Percentiles rank a stretch among this genome's conserved stretches.
Evolutionary conservation across 1,140 invertebrate species (phyloP).

Genomic region (Drosophila arawakana): DNA sequence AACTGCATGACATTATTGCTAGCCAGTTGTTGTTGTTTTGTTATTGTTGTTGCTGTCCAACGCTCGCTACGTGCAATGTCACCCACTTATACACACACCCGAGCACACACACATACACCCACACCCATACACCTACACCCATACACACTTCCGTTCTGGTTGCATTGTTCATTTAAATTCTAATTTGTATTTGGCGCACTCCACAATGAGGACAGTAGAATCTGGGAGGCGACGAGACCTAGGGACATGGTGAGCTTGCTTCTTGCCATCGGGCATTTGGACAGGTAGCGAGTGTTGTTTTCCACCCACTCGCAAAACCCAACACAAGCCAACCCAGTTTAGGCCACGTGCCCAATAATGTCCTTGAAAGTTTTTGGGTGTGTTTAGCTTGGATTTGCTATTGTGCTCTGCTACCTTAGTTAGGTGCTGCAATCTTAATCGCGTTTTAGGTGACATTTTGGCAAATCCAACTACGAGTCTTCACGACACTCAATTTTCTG

Average conservation of each 20-base stretch:
- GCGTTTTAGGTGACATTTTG: constrained; percentile 41
- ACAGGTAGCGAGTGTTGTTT: constrained; percentile 40
- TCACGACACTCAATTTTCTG: constrained; percentile 25
- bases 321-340: neutral
- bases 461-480: constrained; percentile 12
- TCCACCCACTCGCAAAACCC: neutral
- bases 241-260: constrained; percentile 52
- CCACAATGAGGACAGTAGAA: constrained; percentile 55
- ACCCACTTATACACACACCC: constrained; percentile 43
- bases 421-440: constrained; percentile 51
- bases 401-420: constrained; percentile 21
- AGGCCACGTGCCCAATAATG: constrained; percentile 65
- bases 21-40: constrained; percentile 36
- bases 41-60: constrained; percentile 41
- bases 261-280: constrained; percentile 65
- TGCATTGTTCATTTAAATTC: constrained; percentile 83
- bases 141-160: constrained; percentile 72
- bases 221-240: constrained; percentile 4
- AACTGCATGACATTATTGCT: constrained; percentile 78
- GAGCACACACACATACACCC: constrained; percentile 38
- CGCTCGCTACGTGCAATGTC: constrained; percentile 65
- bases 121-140: constrained; percentile 30
- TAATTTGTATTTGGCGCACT: constrained; percentile 82
- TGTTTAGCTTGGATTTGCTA: constrained; percentile 34
- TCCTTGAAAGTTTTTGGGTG: constrained; percentile 67